Evolutionary conservation across 2,888 invertebrate genomes (phyloP), one percentile per base, ranked within the genome.

Genomic region (Lampropteryx suffumata): DNA sequence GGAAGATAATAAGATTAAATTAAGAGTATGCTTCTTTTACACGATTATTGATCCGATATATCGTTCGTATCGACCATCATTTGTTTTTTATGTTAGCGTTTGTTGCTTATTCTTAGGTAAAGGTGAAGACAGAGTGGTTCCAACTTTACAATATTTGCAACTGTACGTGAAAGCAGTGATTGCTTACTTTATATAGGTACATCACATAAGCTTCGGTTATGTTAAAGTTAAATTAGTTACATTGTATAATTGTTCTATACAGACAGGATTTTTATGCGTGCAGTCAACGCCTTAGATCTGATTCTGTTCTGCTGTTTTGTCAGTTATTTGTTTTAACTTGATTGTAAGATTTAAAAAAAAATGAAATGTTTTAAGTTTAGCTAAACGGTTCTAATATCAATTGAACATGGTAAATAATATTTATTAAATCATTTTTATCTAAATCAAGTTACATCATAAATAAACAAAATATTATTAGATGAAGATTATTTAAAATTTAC

Each of bases 261-360:
- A 69, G 71, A 71, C 73, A 73, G 71, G 64, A 67, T 63, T 62
- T 54, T 59, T 50, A 61, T 49, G 67, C 64, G 79, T 84, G 84
- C 82, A 84, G 84, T 85, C 65, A 54, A 75, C 78, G 75, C 71
- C 76, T 62, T 65, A 71, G 72, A 73, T 71, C 73, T 72, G 73
- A 76, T 57, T 65, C 55, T 61, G 45, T 33, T 35, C 13, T 43
- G 24, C n/a, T 24, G 13, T 50, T 14, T 36, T n/a, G 36, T 29
- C 35, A 42, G 39, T 26, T 33, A 28, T 41, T 17, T 44, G 34
- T 27, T 45, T 27, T 48, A 44, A 42, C 26, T 46, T 54, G 29
- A 39, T n/a, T n/a, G n/a, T n/a, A n/a, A n/a, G n/a, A n/a, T n/a
- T n/a, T n/a, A n/a, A n/a, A n/a, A n/a, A n/a, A n/a, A n/a, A n/a